These are phyloP conservation scores for Hecatera dysodea DNA, from an alignment of 2,888 invertebrate species.

Conservation along the genomic window DNA sequence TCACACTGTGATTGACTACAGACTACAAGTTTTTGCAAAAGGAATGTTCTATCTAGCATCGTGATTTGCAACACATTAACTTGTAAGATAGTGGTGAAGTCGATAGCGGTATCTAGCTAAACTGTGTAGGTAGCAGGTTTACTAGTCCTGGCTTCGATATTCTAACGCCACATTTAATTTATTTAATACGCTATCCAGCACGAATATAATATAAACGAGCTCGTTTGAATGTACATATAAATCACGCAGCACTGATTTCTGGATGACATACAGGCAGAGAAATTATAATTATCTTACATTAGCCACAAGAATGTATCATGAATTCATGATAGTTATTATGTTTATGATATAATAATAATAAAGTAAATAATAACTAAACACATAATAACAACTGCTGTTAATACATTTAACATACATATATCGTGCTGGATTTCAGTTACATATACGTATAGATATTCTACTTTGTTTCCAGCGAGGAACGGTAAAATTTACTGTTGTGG, in stretches of 20 bases:
- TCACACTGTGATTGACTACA: conserved; percentile 26
- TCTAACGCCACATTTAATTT: conserved; percentile 56
- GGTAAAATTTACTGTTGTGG: conserved; percentile 63
- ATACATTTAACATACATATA: conserved; percentile 51
- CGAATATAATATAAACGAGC: conserved; percentile 35
- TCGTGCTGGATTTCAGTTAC: conserved; percentile 48
- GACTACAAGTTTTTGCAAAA: conserved; percentile 30
- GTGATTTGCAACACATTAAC: conserved; percentile 57
- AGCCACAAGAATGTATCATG: conserved; percentile 3
- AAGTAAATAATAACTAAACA: conserved; percentile 24
- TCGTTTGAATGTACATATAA: not conserved
- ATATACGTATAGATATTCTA: conserved; percentile 53
- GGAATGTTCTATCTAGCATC: conserved; percentile 42
- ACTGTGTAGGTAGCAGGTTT: conserved; percentile 65
- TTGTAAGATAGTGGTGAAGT: conserved; percentile 56
- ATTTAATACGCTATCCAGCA: conserved; percentile 49
- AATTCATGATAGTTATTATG: too few species aligned
- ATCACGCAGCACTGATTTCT: conserved; percentile 14
- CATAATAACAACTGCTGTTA: conserved; percentile 45
- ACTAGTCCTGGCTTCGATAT: conserved; percentile 54
- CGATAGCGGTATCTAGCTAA: conserved; percentile 64
- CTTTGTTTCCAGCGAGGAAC: conserved; percentile 60
- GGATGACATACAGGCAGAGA: not conserved
- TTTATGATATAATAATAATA: conserved; percentile 15
- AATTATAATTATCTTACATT: not conserved